These are phyloP conservation scores for Phataginus tricuspis DNA, from an alignment of 2,797 vertebrate species.

Conservation along the genomic window DNA sequence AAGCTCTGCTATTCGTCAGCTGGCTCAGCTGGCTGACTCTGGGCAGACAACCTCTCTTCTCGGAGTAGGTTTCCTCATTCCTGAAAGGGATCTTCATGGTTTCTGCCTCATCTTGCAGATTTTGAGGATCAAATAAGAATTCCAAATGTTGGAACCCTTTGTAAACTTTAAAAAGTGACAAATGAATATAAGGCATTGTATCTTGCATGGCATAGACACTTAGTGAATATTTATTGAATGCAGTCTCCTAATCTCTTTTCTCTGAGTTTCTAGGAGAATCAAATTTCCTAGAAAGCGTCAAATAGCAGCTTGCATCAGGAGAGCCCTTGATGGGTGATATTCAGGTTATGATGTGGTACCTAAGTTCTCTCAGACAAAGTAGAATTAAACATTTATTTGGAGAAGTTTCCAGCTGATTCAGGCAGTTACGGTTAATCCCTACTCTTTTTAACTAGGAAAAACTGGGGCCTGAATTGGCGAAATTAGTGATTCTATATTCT, in stretches of 20 bases:
- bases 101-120: neutral
- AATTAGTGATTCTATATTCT: neutral
- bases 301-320: neutral
- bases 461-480: neutral
- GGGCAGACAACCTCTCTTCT: neutral
- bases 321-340: neutral
- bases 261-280: neutral
- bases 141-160: neutral
- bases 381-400: slow-evolving; percentile 18
- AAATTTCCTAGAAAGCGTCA: neutral
- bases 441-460: neutral
- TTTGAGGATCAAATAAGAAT: neutral
- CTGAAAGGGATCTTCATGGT: neutral
- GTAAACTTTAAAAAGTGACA: neutral
- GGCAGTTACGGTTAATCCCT: neutral
- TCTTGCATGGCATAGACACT: neutral
- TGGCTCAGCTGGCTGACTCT: neutral
- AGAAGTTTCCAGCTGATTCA: neutral
- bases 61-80: neutral
- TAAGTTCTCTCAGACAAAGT: neutral
- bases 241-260: neutral
- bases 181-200: neutral
- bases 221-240: neutral
- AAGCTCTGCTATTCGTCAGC: neutral
- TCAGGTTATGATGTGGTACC: neutral